Percentiles rank a stretch among this genome's conserved stretches.
phyloP scores from a whole-genome alignment of 1,140 invertebrate species.

The Leptinotarsa defecta region DNA sequence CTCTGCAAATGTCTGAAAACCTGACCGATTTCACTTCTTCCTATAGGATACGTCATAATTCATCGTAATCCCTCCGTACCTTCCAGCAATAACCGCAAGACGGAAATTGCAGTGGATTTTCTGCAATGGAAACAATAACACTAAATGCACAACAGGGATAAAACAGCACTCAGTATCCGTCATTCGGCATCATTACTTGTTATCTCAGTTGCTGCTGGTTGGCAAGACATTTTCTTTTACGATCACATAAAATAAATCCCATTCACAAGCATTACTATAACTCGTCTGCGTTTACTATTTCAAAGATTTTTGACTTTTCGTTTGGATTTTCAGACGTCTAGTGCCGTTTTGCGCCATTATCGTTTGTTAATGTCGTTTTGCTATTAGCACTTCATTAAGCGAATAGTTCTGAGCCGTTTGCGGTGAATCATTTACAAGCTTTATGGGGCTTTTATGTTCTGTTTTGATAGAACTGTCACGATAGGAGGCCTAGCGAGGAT shows the following conservation, averaged over 20 bases:
- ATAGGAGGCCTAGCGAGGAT: not conserved
- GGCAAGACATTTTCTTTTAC: constrained; percentile 35
- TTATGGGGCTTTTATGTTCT: not conserved
- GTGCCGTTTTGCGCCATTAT: not conserved
- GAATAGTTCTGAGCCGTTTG: constrained; percentile 22
- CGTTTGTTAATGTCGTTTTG: constrained; percentile 22
- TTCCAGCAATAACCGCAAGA: not conserved
- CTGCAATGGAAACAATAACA: constrained; percentile 10
- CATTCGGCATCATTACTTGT: constrained; percentile 33
- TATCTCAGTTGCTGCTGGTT: constrained; percentile 32
- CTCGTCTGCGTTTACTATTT: constrained; percentile 27
- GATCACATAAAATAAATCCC: constrained; percentile 36
- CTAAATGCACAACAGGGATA: constrained; percentile 7
- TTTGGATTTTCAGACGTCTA: constrained; percentile 17
- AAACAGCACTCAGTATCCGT: constrained; percentile 25
- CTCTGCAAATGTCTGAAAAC: not conserved
- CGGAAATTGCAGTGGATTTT: not conserved
- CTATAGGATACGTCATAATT: not conserved
- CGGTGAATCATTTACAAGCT: constrained; percentile 20
- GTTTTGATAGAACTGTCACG: constrained; percentile 16
- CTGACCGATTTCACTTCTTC: not conserved
- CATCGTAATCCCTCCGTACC: not conserved
- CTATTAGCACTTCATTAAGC: constrained; percentile 30
- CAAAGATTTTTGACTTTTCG: constrained; percentile 25
- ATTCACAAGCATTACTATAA: constrained; percentile 25